Percentiles rank a stretch among this genome's conserved stretches.
Evolutionary conservation across 2,113 vertebrate species (phyloP).

Genomic region (Scartelaos histophorus): DNA sequence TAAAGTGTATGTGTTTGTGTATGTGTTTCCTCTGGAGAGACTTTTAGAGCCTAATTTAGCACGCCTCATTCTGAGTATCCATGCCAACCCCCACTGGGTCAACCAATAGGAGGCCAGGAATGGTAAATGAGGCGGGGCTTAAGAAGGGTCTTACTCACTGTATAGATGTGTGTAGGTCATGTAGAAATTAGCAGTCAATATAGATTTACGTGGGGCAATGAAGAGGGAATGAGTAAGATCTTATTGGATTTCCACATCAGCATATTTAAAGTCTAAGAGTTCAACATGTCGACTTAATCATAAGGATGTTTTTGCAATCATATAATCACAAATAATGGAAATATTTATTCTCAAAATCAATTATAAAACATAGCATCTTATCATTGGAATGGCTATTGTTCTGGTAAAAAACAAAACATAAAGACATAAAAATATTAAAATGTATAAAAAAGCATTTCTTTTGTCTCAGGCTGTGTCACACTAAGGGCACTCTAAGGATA

Average conservation of each 20-base stretch:
- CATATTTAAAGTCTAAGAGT: neutral
- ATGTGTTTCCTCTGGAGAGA: conserved; percentile 57
- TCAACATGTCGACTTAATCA: neutral
- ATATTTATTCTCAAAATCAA: conserved; percentile 53
- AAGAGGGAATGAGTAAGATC: neutral
- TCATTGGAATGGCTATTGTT: conserved; percentile 22
- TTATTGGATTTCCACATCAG: too few species aligned
- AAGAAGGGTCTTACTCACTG: conserved; percentile 38
- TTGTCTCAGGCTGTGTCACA: conserved; percentile 28
- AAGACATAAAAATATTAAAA: conserved; percentile 36
- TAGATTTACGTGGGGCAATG: neutral
- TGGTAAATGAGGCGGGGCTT: conserved; percentile 51
- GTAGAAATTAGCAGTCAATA: neutral
- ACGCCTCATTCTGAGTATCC: conserved; percentile 72
- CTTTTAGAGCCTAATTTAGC: conserved; percentile 71
- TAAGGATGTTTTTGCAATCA: neutral
- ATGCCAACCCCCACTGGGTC: conserved; percentile 79
- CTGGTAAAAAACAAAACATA: conserved; percentile 43
- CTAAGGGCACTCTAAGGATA: conserved; percentile 11
- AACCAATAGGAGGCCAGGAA: conserved; percentile 66
- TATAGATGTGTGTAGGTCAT: conserved; percentile 17
- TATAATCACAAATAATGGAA: conserved; percentile 26
- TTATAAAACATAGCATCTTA: conserved; percentile 35
- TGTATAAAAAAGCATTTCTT: conserved; percentile 28
- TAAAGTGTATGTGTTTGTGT: conserved; percentile 45